Evolutionary conservation across 1,140 invertebrate genomes (phyloP), one percentile per base, ranked within the genome.

Genomic region (Sesamia nonagrioides): DNA sequence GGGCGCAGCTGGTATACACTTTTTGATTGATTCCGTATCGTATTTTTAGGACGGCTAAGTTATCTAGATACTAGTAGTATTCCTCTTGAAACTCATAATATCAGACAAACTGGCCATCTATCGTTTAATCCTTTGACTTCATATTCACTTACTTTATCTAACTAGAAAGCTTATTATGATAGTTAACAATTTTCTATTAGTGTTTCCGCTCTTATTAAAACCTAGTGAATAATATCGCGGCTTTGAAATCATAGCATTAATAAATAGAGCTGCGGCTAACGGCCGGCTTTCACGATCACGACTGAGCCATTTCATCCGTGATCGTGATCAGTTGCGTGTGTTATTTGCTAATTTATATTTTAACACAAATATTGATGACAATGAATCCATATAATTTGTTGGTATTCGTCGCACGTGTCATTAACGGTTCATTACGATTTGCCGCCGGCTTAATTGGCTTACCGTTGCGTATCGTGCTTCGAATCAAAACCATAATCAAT

Each of bases 381-480:
- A 66, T 21, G 74, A 17, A 60, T 54, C 40, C 18, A 54, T 56
- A 52, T 37, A 61, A 83, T 86, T 82, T 86, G 85, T 90, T 88
- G 66, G 80, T 82, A 92, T 91, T 90, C 91, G 77, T 37, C 33
- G 54, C 84, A 84, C 84, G 87, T 82, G 66, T 87, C 82, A 91
- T 92, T 91, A 93, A 93, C 91, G 87, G 91, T 91, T 89, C 88
- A 89, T 92, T 91, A 92, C 87, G 81, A 88, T 86, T 91, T 87
- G 85, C 83, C 81, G 73, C 81, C 42, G 84, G 83, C 86, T 89
- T 93, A 93, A 93, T 93, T 93, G 88, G 86, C 89, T 91, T 92
- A 90, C 91, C 90, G 89, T 91, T 91, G 86, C 71, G 50, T 76
- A 83, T 74, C 91, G 90, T 92, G 90, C 85, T 63, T 88, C 80